These are phyloP conservation scores for Ernsta delagoae DNA, from an alignment of 2,888 invertebrate species.

Conservation along the genomic window DNA sequence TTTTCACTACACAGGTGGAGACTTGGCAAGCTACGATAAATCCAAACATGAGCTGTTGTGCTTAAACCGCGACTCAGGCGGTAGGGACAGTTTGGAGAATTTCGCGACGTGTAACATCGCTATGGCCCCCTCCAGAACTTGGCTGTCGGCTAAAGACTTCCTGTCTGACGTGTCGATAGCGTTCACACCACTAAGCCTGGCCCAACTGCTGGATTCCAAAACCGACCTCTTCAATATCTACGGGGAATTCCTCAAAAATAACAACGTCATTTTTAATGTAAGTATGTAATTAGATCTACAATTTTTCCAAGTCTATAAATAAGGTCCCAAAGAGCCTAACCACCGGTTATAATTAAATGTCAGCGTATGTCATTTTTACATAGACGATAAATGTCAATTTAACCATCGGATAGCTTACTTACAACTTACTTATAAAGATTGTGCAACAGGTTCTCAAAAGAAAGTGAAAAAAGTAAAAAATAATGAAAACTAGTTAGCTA, in stretches of 20 bases:
- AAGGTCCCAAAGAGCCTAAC: no score
- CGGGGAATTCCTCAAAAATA: slow-evolving; percentile 83
- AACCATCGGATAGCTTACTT: no score
- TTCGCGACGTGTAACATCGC: slow-evolving; percentile 86
- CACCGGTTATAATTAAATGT: no score
- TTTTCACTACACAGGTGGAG: slow-evolving; percentile 76
- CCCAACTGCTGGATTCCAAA: slow-evolving; percentile 79
- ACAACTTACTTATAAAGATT: no score
- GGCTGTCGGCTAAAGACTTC: slow-evolving; percentile 77
- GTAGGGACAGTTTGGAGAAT: slow-evolving; percentile 78
- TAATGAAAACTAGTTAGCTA: no score
- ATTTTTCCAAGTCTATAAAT: no score
- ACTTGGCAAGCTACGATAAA: slow-evolving; percentile 78
- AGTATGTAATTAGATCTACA: no score
- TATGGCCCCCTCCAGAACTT: slow-evolving; percentile 85
- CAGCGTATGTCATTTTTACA: no score
- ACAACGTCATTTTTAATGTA: slow-evolving; percentile 78
- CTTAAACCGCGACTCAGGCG: slow-evolving; percentile 79
- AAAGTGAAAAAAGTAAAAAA: no score
- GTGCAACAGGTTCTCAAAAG: no score
- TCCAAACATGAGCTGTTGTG: slow-evolving; percentile 87
- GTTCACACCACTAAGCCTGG: slow-evolving; percentile 86
- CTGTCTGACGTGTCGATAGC: slow-evolving; percentile 86
- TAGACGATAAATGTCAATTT: no score
- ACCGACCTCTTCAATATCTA: slow-evolving; percentile 87